phyloP scores from a whole-genome alignment of 2,888 invertebrate genomes.

The Drosophila rellima region DNA sequence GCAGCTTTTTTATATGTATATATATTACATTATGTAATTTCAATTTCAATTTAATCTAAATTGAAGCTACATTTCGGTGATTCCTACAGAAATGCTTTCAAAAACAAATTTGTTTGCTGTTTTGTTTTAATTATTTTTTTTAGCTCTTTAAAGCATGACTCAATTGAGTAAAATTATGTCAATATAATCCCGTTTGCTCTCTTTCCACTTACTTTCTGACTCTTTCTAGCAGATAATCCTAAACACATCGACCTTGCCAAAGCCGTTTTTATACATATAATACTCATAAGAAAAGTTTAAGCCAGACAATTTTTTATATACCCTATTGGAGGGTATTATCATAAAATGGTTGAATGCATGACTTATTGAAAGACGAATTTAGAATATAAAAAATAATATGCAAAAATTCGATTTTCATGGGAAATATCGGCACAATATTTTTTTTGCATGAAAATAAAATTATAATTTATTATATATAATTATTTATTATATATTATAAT shows the following conservation, averaged over 20 bases:
- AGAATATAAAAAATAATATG: not conserved
- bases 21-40: not conserved
- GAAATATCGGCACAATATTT: too few relatives aligned
- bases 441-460: too few relatives aligned
- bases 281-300: conserved; percentile 13
- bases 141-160: conserved; percentile 12
- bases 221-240: conserved; percentile 21
- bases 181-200: conserved; percentile 17
- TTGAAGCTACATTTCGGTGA: not conserved
- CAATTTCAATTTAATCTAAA: not conserved
- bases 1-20: too few relatives aligned
- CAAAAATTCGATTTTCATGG: too few relatives aligned
- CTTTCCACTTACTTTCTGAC: conserved; percentile 11
- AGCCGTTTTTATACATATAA: conserved; percentile 32
- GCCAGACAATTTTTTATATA: not conserved
- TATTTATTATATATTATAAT: too few relatives aligned
- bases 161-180: conserved; percentile 35
- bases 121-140: not conserved
- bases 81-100: conserved; percentile 12
- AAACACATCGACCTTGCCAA: conserved; percentile 57
- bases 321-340: not conserved
- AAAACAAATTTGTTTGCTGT: conserved; percentile 16
- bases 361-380: too few relatives aligned
- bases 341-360: not conserved
- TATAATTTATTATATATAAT: too few relatives aligned